A percentile compares a stretch with the other conserved stretches of the same genome.
These are phyloP conservation scores for Chrysemys picta DNA, from an alignment of 2,113 vertebrate genomes.

Conservation along the genomic window DNA sequence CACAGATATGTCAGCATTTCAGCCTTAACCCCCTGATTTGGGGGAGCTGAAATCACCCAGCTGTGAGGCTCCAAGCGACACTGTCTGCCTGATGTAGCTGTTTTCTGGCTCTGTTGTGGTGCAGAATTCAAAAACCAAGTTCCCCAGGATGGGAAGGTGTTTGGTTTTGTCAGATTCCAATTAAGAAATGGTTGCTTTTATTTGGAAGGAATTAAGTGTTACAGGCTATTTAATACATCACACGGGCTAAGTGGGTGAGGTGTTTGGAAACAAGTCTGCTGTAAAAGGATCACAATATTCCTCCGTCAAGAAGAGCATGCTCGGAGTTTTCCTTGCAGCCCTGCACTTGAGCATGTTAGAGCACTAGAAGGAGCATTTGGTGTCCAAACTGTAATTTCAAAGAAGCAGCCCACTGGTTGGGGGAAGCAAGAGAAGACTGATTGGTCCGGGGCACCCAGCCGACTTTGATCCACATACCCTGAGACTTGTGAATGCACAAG, in stretches of 20 bases:
- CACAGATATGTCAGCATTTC: conserved; percentile 64
- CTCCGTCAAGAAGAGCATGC: neutral
- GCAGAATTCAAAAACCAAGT: neutral
- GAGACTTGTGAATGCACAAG: fast-evolving
- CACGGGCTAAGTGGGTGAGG: neutral
- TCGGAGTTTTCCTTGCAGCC: neutral
- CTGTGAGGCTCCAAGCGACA: conserved; percentile 50
- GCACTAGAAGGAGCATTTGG: neutral
- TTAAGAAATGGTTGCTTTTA: neutral
- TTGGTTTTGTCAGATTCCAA: conserved; percentile 46
- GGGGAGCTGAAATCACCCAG: conserved; percentile 50
- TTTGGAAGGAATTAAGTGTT: conserved; percentile 57
- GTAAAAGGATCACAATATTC: neutral
- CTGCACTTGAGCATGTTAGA: neutral
- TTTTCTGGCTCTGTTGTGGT: fast-evolving
- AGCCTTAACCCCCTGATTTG: conserved; percentile 45
- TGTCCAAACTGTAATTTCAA: neutral
- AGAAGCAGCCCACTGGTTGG: neutral
- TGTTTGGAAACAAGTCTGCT: conserved; percentile 64
- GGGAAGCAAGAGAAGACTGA: neutral
- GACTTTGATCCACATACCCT: neutral
- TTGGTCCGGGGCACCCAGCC: neutral
- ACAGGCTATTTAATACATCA: conserved; percentile 8
- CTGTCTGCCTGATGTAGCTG: conserved; percentile 18
- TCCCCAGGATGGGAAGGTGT: neutral